These are phyloP conservation scores for Manis crassicaudata DNA, from an alignment of 2,797 vertebrate genomes.

Conservation along the genomic window DNA sequence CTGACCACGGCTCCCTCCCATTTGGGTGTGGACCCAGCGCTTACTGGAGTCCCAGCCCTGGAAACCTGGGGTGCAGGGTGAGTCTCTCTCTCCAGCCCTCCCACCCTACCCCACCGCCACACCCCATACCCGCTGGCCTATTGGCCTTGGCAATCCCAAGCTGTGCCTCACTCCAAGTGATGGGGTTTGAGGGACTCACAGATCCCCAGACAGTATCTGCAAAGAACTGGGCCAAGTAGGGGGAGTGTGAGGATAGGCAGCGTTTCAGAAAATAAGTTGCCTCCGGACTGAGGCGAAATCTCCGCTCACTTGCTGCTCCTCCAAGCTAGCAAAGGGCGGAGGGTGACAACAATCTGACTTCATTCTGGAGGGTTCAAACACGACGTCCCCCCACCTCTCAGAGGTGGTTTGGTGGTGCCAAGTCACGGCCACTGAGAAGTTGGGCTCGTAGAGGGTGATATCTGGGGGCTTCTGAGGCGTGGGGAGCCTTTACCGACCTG, in stretches of 20 bases:
- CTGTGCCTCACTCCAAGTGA: not conserved
- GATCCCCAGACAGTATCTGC: not conserved
- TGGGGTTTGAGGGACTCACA: not conserved
- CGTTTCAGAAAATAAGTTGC: not conserved
- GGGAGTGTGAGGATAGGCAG: not conserved
- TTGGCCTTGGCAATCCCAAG: not conserved
- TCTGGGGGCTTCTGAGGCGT: not conserved
- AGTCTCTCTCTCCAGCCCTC: not conserved
- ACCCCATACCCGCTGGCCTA: no score
- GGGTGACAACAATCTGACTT: not conserved
- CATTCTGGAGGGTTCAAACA: accelerated
- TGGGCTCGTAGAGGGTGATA: accelerated
- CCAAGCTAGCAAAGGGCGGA: not conserved
- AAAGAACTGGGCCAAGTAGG: not conserved
- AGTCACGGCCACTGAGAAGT: not conserved
- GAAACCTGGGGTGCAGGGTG: no score
- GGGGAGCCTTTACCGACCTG: not conserved
- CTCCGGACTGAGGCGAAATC: not conserved
- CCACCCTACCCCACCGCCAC: no score
- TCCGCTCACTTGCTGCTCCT: accelerated
- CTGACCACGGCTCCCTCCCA: no score
- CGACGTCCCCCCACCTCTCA: accelerated
- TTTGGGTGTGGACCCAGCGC: not conserved
- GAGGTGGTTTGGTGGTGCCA: accelerated
- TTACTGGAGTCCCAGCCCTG: not conserved